phyloP scores from a whole-genome alignment of 2,888 invertebrate genomes.

The Liodrosophila aerea region DNA sequence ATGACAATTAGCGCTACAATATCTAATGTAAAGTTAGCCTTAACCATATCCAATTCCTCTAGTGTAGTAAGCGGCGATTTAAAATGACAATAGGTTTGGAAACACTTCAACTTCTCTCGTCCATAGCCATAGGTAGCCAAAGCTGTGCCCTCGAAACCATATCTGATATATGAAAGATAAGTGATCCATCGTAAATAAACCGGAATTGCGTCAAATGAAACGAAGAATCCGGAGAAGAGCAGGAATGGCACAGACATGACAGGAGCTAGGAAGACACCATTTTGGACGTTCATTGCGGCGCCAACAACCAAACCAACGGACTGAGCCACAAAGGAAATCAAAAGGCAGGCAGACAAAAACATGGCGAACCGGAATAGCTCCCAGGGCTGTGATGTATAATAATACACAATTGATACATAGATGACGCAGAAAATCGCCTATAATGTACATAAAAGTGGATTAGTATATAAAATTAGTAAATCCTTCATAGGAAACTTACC shows the following conservation, averaged over 20 bases:
- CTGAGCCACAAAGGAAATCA: slow-evolving; percentile 97
- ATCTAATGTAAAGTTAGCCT: slow-evolving; percentile 90
- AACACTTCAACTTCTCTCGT: slow-evolving; percentile 91
- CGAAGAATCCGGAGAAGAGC: slow-evolving; percentile 98
- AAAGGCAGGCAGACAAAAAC: slow-evolving; percentile 93
- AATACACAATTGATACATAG: slow-evolving; percentile 96
- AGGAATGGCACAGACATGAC: slow-evolving; percentile 98
- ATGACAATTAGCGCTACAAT: slow-evolving; percentile 90
- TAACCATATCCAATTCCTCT: slow-evolving; percentile 92
- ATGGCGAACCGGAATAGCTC: slow-evolving; percentile 92
- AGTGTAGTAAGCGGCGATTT: slow-evolving; percentile 91
- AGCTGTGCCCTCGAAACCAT: slow-evolving; percentile 97
- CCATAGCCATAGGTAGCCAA: slow-evolving; percentile 94
- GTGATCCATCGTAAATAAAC: slow-evolving; percentile 97
- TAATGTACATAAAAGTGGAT: slow-evolving; percentile 69
- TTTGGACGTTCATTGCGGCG: slow-evolving; percentile 97
- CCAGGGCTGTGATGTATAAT: slow-evolving; percentile 95
- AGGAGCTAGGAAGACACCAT: slow-evolving; percentile 97
- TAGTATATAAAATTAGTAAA: background rate
- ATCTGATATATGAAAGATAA: slow-evolving; percentile 96
- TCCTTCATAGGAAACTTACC: slow-evolving; percentile 83
- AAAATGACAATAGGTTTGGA: slow-evolving; percentile 92
- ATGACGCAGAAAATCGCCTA: slow-evolving; percentile 96
- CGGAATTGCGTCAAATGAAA: slow-evolving; percentile 97
- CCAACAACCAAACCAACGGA: slow-evolving; percentile 97